phyloP scores from a whole-genome alignment of 1,140 invertebrate genomes.

The Sycophila sp. region DNA sequence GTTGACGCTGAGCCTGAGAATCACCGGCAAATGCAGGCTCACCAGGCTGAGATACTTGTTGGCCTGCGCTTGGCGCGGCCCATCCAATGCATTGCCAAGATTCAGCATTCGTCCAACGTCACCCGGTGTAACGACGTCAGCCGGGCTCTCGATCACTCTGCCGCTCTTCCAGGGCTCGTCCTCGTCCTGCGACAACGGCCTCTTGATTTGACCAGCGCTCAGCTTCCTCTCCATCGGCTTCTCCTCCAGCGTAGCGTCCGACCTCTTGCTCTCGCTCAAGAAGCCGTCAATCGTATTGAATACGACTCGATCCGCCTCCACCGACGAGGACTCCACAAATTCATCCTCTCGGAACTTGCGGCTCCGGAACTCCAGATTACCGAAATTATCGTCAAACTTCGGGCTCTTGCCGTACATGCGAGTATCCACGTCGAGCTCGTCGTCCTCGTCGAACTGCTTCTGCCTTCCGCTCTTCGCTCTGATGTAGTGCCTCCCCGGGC shows the following conservation, averaged over 20 bases:
- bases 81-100: constrained; percentile 62
- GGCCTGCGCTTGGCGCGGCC: constrained; percentile 60
- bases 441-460: constrained; percentile 59
- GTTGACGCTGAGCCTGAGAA: constrained; percentile 69
- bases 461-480: constrained; percentile 56
- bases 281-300: constrained; percentile 64
- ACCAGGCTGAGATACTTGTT: constrained; percentile 69
- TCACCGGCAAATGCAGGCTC: constrained; percentile 69
- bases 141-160: constrained; percentile 52
- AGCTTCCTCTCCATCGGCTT: constrained; percentile 50
- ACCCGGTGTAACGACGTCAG: constrained; percentile 55
- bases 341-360: neutral
- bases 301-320: constrained; percentile 50
- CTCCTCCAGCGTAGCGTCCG: constrained; percentile 40
- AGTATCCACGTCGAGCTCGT: constrained; percentile 57
- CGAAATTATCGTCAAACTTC: constrained; percentile 61
- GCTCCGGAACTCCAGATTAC: constrained; percentile 34
- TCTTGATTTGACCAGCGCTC: constrained; percentile 56
- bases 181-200: constrained; percentile 60
- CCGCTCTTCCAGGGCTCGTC: constrained; percentile 56
- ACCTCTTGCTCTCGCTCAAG: constrained; percentile 47
- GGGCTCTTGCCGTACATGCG: constrained; percentile 63
- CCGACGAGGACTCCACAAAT: constrained; percentile 12
- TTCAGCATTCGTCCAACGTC: constrained; percentile 64
- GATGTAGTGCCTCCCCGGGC: constrained; percentile 47